phyloP scores from a whole-genome alignment of 2,888 invertebrate species.

The Drosophila flavopinicola region DNA sequence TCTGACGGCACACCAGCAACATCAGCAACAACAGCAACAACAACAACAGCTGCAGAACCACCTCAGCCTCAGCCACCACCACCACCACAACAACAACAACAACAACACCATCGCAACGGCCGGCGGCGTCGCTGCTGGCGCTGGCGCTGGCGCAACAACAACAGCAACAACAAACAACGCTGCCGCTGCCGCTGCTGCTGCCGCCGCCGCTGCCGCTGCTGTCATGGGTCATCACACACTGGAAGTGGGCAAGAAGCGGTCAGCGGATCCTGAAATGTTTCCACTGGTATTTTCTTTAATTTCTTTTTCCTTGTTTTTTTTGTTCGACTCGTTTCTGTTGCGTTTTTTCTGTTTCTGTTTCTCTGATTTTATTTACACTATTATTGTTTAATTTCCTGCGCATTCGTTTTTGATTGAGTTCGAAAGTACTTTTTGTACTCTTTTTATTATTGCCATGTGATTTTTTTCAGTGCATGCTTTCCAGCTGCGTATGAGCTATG shows the following conservation, averaged over 20 bases:
- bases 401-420: slow-evolving; percentile 29
- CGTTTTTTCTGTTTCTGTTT: slow-evolving; percentile 44
- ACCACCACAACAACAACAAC: slow-evolving; percentile 79
- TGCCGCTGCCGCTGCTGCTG: slow-evolving; percentile 84
- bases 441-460: slow-evolving; percentile 5
- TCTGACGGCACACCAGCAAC: slow-evolving; percentile 84
- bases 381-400: slow-evolving; percentile 32
- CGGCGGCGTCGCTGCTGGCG: slow-evolving; percentile 85
- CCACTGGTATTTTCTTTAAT: slow-evolving; percentile 91
- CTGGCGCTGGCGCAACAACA: slow-evolving; percentile 70
- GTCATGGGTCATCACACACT: slow-evolving; percentile 86
- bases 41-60: slow-evolving; percentile 62
- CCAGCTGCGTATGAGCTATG: slow-evolving; percentile 11
- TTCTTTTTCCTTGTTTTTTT: slow-evolving; percentile 44
- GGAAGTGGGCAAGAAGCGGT: slow-evolving; percentile 98
- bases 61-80: slow-evolving; percentile 73
- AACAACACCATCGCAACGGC: slow-evolving; percentile 81
- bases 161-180: slow-evolving; percentile 67
- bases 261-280: slow-evolving; percentile 94
- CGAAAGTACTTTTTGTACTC: slow-evolving; percentile 4
- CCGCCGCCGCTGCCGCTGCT: slow-evolving; percentile 87
- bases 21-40: slow-evolving; percentile 67
- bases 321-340: slow-evolving; percentile 40
- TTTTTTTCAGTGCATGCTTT: slow-evolving; percentile 51
- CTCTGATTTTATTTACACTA: slow-evolving; percentile 25